Base-by-base conservation (phyloP, 2,113 vertebrate genomes). In the Pica pica region DNA sequence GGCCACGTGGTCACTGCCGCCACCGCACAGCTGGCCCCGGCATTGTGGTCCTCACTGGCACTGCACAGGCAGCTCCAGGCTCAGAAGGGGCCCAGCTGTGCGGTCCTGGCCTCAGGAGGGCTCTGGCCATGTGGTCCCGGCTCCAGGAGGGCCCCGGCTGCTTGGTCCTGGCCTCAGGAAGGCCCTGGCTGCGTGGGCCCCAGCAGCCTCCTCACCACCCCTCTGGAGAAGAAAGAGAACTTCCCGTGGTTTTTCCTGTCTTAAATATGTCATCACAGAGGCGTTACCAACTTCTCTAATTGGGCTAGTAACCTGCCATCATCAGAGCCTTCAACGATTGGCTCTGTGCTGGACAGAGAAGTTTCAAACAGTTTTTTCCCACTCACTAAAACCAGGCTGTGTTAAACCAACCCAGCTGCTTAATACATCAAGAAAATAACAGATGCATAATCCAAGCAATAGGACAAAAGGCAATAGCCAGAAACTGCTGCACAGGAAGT, bases 161-260 rank as follows among this genome's bases (percentile, higher is more conserved):
- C 12, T 8, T 13, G 18, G 30, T 55, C 18, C 53, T 41, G 39
- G 22, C 23, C 47, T 24, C 7, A 7, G 47, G 23, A 24, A 14
- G 47, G 23, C 47, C 22, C 23, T 14, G 22, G 22, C 47, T 49
- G 47, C 23, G 3, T 3, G 20, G 55, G 55, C 20, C 31, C 33
- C 20, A 7, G 55, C 1, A 1, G 55, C 15, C 10, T 3, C n/a
- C 15, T 26, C n/a, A 35, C 15, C 15, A 16, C 22, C n/a, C 23
- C 15, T 26, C 3, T 1, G n/a, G 15, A 35, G 57, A 24, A 35
- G 10, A 35, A 26, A 35, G 15, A 26, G 7, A 35, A 24, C 4
- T 59, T 35, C 23, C n/a, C 1, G 1, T 2, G 1, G 1, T 26
- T 59, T 59, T 35, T 35, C n/a, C 57, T 35, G 35, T 24, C 15